Percentiles rank a stretch among this genome's conserved stretches.
Evolutionary conservation across 1,140 invertebrate genomes (phyloP).

Genomic region (Heliconius hermathena): DNA sequence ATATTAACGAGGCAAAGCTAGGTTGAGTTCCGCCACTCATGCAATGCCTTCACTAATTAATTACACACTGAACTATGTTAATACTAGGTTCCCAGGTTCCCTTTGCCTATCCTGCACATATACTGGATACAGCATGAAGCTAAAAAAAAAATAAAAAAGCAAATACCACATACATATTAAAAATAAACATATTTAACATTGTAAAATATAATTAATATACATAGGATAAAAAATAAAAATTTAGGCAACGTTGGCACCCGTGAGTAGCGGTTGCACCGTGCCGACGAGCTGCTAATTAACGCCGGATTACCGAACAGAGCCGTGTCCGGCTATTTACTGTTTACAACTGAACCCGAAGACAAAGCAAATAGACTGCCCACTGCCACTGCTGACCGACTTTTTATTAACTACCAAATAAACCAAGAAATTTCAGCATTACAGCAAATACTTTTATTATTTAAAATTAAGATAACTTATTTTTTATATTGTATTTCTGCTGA

Average conservation of each 20-base stretch:
- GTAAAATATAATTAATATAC: too few species aligned
- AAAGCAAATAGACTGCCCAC: conserved; percentile 65
- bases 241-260: conserved; percentile 21
- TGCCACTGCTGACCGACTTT: conserved; percentile 34
- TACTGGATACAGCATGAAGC: too few species aligned
- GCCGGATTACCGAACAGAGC: conserved; percentile 72
- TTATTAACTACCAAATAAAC: conserved; percentile 39
- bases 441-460: neutral
- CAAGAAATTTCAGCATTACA: conserved; percentile 7
- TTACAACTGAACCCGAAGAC: conserved; percentile 71
- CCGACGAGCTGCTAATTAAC: conserved; percentile 75
- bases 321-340: conserved; percentile 70
- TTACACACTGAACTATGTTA: too few species aligned
- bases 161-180: too few species aligned
- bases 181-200: too few species aligned
- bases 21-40: too few species aligned
- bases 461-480: neutral
- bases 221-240: neutral
- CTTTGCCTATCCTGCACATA: too few species aligned
- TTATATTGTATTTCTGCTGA: too few species aligned
- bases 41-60: too few species aligned
- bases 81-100: too few species aligned
- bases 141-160: too few species aligned
- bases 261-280: conserved; percentile 47
- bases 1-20: too few species aligned